These are phyloP conservation scores for Pteropus alecto DNA, from an alignment of 2,113 vertebrate species.

Conservation along the genomic window DNA sequence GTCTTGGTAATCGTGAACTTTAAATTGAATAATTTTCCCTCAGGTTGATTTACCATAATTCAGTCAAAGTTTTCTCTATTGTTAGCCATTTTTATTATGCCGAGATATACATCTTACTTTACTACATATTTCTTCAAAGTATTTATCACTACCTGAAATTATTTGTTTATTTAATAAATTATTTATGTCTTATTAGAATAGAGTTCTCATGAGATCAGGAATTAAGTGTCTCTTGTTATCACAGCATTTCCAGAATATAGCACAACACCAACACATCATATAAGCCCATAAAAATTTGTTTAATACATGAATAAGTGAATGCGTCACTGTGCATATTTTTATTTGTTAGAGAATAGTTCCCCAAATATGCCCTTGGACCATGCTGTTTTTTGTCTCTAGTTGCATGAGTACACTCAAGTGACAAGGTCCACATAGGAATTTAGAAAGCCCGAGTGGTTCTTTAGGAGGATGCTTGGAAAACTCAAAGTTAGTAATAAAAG, in stretches of 20 bases:
- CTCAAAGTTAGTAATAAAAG: not conserved
- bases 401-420: not conserved
- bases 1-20: not conserved
- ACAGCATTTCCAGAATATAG: not conserved
- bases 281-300: not conserved
- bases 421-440: not conserved
- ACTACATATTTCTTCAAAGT: not conserved
- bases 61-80: not conserved
- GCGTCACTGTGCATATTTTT: not conserved
- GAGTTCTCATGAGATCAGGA: not conserved
- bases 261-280: not conserved
- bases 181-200: not conserved
- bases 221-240: not conserved
- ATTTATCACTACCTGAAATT: not conserved
- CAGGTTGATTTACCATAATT: not conserved
- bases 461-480: not conserved
- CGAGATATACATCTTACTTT: not conserved
- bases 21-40: not conserved
- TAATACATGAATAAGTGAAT: not conserved
- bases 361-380: not conserved
- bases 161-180: not conserved
- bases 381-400: not conserved
- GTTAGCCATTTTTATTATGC: not conserved
- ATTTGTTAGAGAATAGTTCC: not conserved
- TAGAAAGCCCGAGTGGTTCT: not conserved